Base-by-base conservation (phyloP, 2,888 invertebrate species). In the Allacma fusca region DNA sequence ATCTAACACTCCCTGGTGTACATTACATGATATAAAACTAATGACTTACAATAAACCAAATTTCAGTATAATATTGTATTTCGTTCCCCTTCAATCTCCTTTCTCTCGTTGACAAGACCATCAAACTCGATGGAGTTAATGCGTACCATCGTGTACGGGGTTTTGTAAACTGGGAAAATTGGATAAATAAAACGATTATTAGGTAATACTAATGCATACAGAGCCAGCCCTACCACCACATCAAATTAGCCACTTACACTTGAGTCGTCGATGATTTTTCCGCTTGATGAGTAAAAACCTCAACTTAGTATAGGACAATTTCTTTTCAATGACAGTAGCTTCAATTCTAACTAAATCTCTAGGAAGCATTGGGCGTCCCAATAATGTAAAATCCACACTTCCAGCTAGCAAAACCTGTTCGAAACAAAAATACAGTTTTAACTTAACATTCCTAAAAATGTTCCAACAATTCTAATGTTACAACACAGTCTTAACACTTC, bases 261-360 rank as follows among this genome's bases (percentile, higher is more conserved):
- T 91, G 59, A 93, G 91, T 82, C 92, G 90, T 87, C 90, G 90
- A 85, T 88, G 94, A 29, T 78, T 76, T 88, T 94, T 93, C 40
- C 86, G 75, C 57, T 80, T 82, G 21, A 72, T 83, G 43, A 83
- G 78, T 5, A 50, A 34, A 80, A 94, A 94, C 85, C 91, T 90
- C 34, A 92, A 92, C 86, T 92, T 92, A 1, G 93, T 94, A 85
- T 94, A 92, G 0, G 93, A 92, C 16, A 95, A 87, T 0, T 92
- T 92, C 86, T 95, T 95, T 76, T 95, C 94, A 71, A 95, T 91
- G 0, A 95, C 89, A 24, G 94, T 95, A 0, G 94, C 96, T 79
- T 92, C 91, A 0, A 96, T 90, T 81, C 90, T 88, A 0, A 94
- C 92, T 67, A 94, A 86, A 19, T 92, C 93, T 21, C 90, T 88